These are phyloP conservation scores for Orthosia incerta DNA, from an alignment of 2,888 invertebrate genomes.

Conservation along the genomic window DNA sequence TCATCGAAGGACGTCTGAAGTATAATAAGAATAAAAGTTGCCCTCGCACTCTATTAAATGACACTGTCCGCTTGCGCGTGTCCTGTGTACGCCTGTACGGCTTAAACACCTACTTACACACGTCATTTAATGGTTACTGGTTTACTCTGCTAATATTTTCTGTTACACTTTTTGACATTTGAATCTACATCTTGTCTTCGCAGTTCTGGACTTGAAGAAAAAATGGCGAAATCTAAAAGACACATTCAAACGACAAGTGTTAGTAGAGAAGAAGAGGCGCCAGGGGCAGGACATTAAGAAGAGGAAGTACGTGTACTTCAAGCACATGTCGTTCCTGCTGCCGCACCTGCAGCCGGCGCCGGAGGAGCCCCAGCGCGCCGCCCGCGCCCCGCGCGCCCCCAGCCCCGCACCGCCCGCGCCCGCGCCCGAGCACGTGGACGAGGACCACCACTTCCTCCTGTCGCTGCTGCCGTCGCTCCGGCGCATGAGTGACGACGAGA, in stretches of 20 bases:
- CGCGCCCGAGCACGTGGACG: constrained; percentile 63
- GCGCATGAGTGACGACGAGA: constrained; percentile 74
- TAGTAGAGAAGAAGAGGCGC: constrained; percentile 65
- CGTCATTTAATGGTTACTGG: not conserved
- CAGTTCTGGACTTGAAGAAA: constrained; percentile 71
- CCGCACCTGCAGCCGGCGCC: constrained; percentile 65
- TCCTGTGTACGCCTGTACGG: too few relatives aligned
- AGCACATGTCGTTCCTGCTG: constrained; percentile 74
- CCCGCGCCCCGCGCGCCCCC: constrained; percentile 34
- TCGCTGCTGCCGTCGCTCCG: constrained; percentile 75
- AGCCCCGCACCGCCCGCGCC: not conserved
- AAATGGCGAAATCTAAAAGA: constrained; percentile 78
- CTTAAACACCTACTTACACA: too few relatives aligned
- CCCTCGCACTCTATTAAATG: too few relatives aligned
- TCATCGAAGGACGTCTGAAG: too few relatives aligned
- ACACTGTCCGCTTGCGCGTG: too few relatives aligned
- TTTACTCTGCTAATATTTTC: not conserved
- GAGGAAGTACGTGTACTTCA: constrained; percentile 75
- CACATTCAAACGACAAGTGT: constrained; percentile 73
- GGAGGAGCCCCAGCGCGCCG: constrained; percentile 16
- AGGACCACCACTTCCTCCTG: constrained; percentile 75
- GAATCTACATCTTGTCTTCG: not conserved
- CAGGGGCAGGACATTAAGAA: constrained; percentile 65
- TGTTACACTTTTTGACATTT: not conserved
- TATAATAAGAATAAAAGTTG: too few relatives aligned